These are phyloP conservation scores for Salpingus planirostris DNA, from an alignment of 2,888 invertebrate genomes.

Conservation along the genomic window DNA sequence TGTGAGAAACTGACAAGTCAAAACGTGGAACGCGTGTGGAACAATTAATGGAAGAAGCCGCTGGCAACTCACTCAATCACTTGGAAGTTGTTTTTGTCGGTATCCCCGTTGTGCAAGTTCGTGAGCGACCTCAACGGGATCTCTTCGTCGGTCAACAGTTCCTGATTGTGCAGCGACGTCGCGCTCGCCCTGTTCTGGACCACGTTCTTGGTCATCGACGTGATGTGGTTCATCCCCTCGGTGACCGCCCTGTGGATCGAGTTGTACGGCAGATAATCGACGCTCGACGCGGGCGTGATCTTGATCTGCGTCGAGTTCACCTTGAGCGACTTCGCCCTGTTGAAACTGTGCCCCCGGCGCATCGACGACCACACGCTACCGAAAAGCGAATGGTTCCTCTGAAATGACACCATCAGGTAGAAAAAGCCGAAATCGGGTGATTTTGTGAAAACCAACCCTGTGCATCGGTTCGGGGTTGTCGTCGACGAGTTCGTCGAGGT, in stretches of 20 bases:
- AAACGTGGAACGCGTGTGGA: too few relatives aligned
- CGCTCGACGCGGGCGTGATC: conserved; percentile 40
- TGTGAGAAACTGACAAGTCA: background rate
- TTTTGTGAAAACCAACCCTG: conserved; percentile 57
- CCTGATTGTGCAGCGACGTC: conserved; percentile 34
- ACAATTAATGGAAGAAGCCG: too few relatives aligned
- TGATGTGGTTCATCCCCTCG: conserved; percentile 50
- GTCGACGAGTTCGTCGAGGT: conserved; percentile 86
- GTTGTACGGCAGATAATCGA: conserved; percentile 51
- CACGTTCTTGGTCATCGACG: conserved; percentile 43
- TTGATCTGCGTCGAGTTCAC: conserved; percentile 47
- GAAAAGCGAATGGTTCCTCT: conserved; percentile 94
- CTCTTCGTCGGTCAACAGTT: conserved; percentile 48
- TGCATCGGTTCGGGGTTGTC: conserved; percentile 95
- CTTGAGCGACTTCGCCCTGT: conserved; percentile 50
- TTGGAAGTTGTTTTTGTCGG: conserved; percentile 59
- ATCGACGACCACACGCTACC: conserved; percentile 95
- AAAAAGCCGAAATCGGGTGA: background rate
- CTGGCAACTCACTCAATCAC: conserved; percentile 59
- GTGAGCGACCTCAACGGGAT: conserved; percentile 67
- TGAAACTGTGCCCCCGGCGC: conserved; percentile 60
- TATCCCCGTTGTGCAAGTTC: conserved; percentile 56
- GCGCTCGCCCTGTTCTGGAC: conserved; percentile 35
- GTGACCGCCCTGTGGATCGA: conserved; percentile 48
- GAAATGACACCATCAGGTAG: conserved; percentile 30